Evolutionary conservation across 2,797 vertebrate genomes (phyloP), one percentile per base, ranked within the genome.

Genomic region (Nannoperca obscura): DNA sequence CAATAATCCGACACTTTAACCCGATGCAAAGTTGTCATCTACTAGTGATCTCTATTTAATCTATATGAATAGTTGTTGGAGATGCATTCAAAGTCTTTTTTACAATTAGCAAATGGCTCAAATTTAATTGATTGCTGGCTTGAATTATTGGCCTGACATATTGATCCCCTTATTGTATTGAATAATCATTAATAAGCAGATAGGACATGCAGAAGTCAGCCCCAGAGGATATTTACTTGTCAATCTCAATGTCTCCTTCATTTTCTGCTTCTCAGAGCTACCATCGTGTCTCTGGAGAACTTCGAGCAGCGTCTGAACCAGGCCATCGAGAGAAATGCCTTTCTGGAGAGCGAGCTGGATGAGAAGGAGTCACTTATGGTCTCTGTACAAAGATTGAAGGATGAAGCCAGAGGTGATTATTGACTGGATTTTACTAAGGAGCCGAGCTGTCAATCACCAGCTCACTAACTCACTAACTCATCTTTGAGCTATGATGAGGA

Each of bases 221-320:
- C 36, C 7, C 30, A 0, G 40, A 52, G 52, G 66, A 52, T 19
- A 8, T 70, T 59, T 19, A 34, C n/a, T 46, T 7, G 3, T 44
- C 20, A 11, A 12, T 68, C 22, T 65, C 6, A 30, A 0, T 52
- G 13, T 15, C 5, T 49, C 34, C 10, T 22, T 32, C 30, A 13
- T 20, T 44, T 38, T 34, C 27, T 5, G 38, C 42, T 30, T 24
- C 22, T 80, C 93, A 99, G 98, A 89, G 97, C 98, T 20, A 98
- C 97, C 27, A 98, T 99, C 78, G 96, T 97, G 92, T 99, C 97
- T 27, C 93, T 99, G 94, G 98, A 99, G 95, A 98, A 97, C 93
- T 99, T 99, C 68, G 98, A 99, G 92, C 97, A 97, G 90, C 96
- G 98, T 75, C 94, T 99, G 91, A 99, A 99, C 95, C 97, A 98